These are phyloP conservation scores for Meta bourneti DNA, from an alignment of 2,888 invertebrate genomes.

Conservation along the genomic window DNA sequence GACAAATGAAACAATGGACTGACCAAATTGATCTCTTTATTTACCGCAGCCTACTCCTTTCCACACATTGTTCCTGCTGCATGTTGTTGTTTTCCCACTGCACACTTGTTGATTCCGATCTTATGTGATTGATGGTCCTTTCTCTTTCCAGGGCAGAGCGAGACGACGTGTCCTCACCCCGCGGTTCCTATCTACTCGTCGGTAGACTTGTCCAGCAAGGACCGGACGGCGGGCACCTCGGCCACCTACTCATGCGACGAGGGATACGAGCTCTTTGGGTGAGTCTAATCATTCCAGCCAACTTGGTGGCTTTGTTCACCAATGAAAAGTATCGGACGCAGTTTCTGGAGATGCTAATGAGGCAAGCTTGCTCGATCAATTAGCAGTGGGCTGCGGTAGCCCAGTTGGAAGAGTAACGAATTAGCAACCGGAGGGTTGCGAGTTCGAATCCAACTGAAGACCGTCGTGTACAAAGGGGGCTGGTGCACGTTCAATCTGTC, in stretches of 20 bases:
- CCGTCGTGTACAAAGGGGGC: too few species aligned
- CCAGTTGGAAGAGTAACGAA: too few species aligned
- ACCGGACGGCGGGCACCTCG: conserved; percentile 83
- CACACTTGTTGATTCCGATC: background rate
- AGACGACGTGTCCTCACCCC: conserved; percentile 87
- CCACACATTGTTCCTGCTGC: background rate
- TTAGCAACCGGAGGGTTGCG: too few species aligned
- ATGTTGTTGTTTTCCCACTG: background rate
- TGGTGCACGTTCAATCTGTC: too few species aligned
- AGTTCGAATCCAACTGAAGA: too few species aligned
- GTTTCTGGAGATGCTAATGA: too few species aligned
- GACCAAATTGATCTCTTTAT: too few species aligned
- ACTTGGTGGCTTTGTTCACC: too few species aligned
- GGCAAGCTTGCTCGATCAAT: too few species aligned
- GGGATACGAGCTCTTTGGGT: conserved; percentile 93
- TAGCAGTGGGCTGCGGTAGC: too few species aligned
- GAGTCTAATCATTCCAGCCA: conserved; percentile 77
- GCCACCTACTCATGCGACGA: conserved; percentile 92
- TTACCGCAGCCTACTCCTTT: background rate
- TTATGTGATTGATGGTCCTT: background rate
- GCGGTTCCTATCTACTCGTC: conserved; percentile 91
- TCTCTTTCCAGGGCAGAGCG: conserved; percentile 49
- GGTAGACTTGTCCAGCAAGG: conserved; percentile 85
- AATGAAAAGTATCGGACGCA: too few species aligned
- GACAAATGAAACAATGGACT: background rate